Percentiles rank a stretch among this genome's conserved stretches.
phyloP scores from a whole-genome alignment of 2,113 vertebrate genomes.

The Coregonus clupeaformis region DNA sequence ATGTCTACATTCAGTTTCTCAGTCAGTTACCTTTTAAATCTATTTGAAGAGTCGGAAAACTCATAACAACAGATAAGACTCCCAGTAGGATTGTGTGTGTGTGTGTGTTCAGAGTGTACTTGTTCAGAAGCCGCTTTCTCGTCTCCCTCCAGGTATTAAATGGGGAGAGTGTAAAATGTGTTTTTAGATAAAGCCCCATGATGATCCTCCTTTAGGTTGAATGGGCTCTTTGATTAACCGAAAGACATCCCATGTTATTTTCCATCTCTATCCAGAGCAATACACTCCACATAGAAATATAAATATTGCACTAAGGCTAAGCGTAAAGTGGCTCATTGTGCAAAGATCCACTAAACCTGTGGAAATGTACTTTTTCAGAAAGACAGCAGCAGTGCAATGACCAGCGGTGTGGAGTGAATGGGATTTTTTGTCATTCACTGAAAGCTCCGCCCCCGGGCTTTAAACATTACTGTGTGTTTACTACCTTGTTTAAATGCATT shows the following conservation, averaged over 20 bases:
- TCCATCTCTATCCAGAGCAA: slow-evolving; percentile 6
- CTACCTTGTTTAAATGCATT: not conserved
- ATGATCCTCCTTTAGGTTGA: slow-evolving; percentile 11
- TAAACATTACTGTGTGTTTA: not conserved
- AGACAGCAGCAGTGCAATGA: not conserved
- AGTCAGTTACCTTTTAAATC: slow-evolving; percentile 22
- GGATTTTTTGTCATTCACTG: not conserved
- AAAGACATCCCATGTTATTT: slow-evolving; percentile 29
- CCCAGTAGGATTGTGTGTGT: not conserved
- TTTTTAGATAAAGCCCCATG: slow-evolving; percentile 19
- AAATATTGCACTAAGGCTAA: not conserved
- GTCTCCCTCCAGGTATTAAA: slow-evolving; percentile 28
- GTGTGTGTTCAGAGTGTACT: slow-evolving; percentile 8
- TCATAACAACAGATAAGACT: slow-evolving; percentile 40
- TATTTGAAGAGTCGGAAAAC: slow-evolving; percentile 50
- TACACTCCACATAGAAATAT: not conserved
- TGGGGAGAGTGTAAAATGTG: not conserved
- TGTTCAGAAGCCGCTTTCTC: not conserved
- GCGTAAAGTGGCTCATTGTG: not conserved
- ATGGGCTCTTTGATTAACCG: slow-evolving; percentile 42
- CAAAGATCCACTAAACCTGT: slow-evolving; percentile 7
- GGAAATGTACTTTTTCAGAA: not conserved
- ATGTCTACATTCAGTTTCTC: too few relatives aligned
- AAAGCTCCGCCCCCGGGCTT: not conserved
- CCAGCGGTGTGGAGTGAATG: not conserved